A percentile compares a stretch with the other conserved stretches of the same genome.
Conservation (phyloP, 2,888 invertebrate species). For the Ptilodon capucinus region DNA sequence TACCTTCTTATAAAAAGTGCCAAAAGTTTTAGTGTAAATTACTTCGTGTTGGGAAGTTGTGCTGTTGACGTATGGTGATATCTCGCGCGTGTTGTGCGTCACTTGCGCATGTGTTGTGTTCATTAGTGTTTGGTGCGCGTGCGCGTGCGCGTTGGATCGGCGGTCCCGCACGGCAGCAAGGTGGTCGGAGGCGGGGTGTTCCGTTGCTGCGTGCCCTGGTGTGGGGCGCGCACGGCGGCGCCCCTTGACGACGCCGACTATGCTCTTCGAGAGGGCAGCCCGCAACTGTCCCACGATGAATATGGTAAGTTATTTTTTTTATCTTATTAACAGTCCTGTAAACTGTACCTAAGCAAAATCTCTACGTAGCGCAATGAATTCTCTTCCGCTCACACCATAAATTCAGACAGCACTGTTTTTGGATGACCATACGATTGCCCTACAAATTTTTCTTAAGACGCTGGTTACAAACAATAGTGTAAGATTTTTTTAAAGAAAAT, state of each 20-base stretch:
- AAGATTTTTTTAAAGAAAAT: no score
- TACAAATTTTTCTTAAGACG: no score
- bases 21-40: constrained; percentile 25
- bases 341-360: no score
- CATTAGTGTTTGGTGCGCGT: constrained; percentile 53
- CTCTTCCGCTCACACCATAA: no score
- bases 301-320: constrained; percentile 53
- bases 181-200: constrained; percentile 90
- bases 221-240: constrained; percentile 87
- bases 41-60: constrained; percentile 7
- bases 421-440: no score
- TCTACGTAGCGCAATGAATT: no score
- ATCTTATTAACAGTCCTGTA: no score
- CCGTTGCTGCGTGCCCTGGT: constrained; percentile 93
- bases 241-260: constrained; percentile 83
- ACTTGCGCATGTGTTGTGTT: constrained; percentile 20
- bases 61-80: constrained; percentile 31
- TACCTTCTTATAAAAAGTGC: constrained; percentile 40
- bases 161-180: constrained; percentile 78
- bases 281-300: constrained; percentile 62
- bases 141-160: constrained; percentile 68
- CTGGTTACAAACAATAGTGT: no score
- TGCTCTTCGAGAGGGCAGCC: constrained; percentile 73
- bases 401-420: no score
- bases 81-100: constrained; percentile 25